phyloP scores from a whole-genome alignment of 1,140 invertebrate genomes.

The Anastrepha ludens region DNA sequence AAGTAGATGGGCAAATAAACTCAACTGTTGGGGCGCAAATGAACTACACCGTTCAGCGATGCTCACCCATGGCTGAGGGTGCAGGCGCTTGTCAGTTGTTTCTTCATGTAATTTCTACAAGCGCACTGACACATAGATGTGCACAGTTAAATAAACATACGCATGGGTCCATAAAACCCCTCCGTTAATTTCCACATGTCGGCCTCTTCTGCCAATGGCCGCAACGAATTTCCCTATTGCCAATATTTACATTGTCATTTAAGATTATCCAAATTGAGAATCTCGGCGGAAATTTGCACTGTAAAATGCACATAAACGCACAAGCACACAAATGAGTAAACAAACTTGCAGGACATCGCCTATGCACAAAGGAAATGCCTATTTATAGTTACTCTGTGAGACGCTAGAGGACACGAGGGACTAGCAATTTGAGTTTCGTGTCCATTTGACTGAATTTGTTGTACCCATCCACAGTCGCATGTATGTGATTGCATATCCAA shows the following conservation, averaged over 20 bases:
- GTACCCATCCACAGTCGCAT: not conserved
- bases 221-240: slow-evolving; percentile 52
- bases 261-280: slow-evolving; percentile 73
- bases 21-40: slow-evolving; percentile 31
- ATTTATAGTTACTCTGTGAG: not conserved
- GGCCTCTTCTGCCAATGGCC: not conserved
- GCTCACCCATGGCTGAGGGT: too few species aligned
- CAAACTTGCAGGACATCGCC: not conserved
- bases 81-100: not conserved
- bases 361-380: slow-evolving; percentile 34
- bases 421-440: slow-evolving; percentile 32
- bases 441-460: slow-evolving; percentile 15
- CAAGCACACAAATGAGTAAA: not conserved
- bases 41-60: not conserved
- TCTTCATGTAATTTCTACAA: not conserved
- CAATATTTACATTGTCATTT: slow-evolving; percentile 73
- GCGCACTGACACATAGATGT: not conserved
- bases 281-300: slow-evolving; percentile 62
- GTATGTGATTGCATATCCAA: not conserved
- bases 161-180: too few species aligned
- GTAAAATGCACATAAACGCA: slow-evolving; percentile 55
- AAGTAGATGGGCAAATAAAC: not conserved
- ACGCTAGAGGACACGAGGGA: not conserved
- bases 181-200: not conserved
- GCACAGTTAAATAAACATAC: not conserved